Percentiles rank a stretch among this genome's conserved stretches.
Evolutionary conservation across 1,140 invertebrate species (phyloP).

Genomic region (Cardiocondyla obscurior): DNA sequence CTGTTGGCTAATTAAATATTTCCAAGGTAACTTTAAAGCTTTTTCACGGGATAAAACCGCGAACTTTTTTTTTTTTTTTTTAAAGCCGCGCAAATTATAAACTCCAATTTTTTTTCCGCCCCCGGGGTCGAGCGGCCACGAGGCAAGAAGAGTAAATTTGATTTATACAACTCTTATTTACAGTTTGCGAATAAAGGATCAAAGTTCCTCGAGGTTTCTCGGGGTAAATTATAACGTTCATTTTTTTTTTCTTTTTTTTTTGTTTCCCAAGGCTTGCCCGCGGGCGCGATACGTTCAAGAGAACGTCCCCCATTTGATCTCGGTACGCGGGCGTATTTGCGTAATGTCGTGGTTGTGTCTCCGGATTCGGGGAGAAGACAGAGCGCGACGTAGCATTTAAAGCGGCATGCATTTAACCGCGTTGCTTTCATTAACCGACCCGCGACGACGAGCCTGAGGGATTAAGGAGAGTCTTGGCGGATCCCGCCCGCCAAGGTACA

Average conservation of each 20-base stretch:
- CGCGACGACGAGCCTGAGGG: slow-evolving; percentile 3
- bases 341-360: neutral
- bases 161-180: slow-evolving; percentile 38
- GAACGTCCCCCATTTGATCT: neutral
- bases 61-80: no score
- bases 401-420: slow-evolving; percentile 52
- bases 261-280: no score
- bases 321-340: neutral
- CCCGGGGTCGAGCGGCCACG: neutral
- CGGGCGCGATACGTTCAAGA: neutral
- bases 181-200: slow-evolving; percentile 28
- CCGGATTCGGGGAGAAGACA: neutral
- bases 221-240: slow-evolving; percentile 8
- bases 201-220: neutral
- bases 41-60: neutral
- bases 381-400: slow-evolving; percentile 21
- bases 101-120: slow-evolving; percentile 22
- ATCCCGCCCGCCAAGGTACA: slow-evolving; percentile 23
- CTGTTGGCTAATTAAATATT: slow-evolving; percentile 2
- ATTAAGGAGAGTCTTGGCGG: slow-evolving; percentile 2
- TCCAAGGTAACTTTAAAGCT: neutral
- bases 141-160: slow-evolving; percentile 13
- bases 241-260: no score
- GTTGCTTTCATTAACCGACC: slow-evolving; percentile 58
- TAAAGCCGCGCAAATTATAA: neutral